These are phyloP conservation scores for Steatocranus sp. DNA, from an alignment of 2,797 vertebrate species.

Conservation along the genomic window DNA sequence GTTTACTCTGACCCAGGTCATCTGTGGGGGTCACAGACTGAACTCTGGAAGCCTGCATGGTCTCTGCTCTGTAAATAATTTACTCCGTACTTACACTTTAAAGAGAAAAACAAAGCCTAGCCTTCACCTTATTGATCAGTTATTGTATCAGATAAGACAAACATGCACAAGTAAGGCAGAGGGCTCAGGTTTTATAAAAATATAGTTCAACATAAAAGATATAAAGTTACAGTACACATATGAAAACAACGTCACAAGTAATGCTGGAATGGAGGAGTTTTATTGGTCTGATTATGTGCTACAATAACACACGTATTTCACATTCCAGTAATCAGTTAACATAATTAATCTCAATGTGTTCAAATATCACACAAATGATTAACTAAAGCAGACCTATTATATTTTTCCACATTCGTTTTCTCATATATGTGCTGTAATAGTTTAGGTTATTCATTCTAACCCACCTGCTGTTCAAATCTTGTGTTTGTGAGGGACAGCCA, in stretches of 20 bases:
- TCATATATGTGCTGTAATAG: not conserved
- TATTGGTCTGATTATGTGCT: conserved; percentile 7
- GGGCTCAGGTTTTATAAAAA: not conserved
- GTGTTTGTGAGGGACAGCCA: not conserved
- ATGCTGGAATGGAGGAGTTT: not conserved
- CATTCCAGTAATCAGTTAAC: not conserved
- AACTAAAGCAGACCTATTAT: not conserved
- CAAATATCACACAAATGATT: not conserved
- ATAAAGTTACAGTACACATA: not conserved
- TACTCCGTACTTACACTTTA: not conserved
- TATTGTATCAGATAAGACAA: not conserved
- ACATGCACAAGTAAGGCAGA: not conserved
- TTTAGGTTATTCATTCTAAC: not conserved
- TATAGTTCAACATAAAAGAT: not conserved
- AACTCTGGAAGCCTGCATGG: not conserved
- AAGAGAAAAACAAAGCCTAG: not conserved
- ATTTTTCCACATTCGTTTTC: not conserved
- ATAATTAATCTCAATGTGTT: not conserved
- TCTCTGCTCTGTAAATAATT: conserved; percentile 38
- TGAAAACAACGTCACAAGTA: not conserved
- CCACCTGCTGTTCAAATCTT: not conserved
- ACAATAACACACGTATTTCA: not conserved
- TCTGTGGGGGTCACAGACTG: not conserved
- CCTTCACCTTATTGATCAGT: not conserved
- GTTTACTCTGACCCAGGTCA: not conserved